Base-by-base conservation (phyloP, 1,140 invertebrate species). In the Asobara japonica region DNA sequence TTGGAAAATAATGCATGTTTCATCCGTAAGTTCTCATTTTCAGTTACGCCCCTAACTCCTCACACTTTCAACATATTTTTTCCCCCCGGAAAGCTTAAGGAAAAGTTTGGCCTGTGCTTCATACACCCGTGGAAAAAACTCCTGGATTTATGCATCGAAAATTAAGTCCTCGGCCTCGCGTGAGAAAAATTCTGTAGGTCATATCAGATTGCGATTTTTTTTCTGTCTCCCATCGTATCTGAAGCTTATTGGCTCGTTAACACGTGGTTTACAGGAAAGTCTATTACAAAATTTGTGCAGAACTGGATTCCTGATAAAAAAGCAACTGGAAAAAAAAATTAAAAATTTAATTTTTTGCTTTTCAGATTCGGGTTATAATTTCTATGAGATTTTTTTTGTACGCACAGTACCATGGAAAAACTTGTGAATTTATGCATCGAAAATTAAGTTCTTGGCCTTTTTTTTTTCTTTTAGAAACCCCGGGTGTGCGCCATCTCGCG, bases 141-240 rank as follows among this genome's bases (percentile, higher is more conserved):
- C 61, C 31, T 66, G 60, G 71, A 75, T 75, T 75, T 75, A 75
- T 75, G 74, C 71, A 68, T 71, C 48, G 69, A 62, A 70, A 73
- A 75, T 75, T 75, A 69, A 74, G 71, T 60, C 51, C 51, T 60
- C 27, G 22, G 22, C 3, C 8, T 65, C n/a, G n/a, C n/a, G n/a
- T n/a, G n/a, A n/a, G n/a, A n/a, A n/a, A n/a, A n/a, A n/a, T n/a
- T n/a, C n/a, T n/a, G n/a, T n/a, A n/a, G n/a, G n/a, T n/a, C n/a
- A n/a, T n/a, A n/a, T n/a, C n/a, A n/a, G n/a, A n/a, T n/a, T n/a
- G n/a, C n/a, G n/a, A n/a, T n/a, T n/a, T n/a, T n/a, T n/a, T n/a
- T n/a, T n/a, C n/a, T n/a, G n/a, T n/a, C n/a, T n/a, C n/a, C n/a
- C n/a, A n/a, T n/a, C n/a, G n/a, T n/a, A n/a, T n/a, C n/a, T n/a